Conservation (phyloP, 92 coral and sea anemone genomes). For the Paramuricea clavata region DNA sequence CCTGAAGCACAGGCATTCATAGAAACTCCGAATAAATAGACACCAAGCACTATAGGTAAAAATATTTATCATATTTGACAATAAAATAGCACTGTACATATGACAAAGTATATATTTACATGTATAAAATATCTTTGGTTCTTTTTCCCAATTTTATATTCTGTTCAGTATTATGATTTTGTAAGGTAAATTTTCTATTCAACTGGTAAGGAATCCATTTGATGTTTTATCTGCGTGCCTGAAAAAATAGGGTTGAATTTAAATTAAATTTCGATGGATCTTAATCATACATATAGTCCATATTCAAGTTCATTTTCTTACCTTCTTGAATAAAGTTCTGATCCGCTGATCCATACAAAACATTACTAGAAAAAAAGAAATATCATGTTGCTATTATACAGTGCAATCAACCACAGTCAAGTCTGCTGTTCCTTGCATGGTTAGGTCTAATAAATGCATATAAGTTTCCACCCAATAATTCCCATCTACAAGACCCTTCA, state of each 20-base stretch:
- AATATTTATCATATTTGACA: background rate
- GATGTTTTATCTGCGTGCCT: background rate
- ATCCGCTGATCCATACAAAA: background rate
- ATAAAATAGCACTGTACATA: background rate
- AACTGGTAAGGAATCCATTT: background rate
- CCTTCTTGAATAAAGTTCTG: background rate
- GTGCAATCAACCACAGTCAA: too few species aligned
- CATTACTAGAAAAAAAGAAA: background rate
- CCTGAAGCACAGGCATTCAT: conserved; percentile 84
- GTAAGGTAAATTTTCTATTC: background rate
- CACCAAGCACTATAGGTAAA: background rate
- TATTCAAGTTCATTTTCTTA: background rate
- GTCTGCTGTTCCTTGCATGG: too few species aligned
- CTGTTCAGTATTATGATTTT: background rate
- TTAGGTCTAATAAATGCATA: too few species aligned
- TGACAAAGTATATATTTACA: background rate
- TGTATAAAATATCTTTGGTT: background rate
- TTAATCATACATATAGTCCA: background rate
- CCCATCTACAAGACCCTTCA: too few species aligned
- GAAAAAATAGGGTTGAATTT: too few species aligned
- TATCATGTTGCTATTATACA: too few species aligned
- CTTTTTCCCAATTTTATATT: background rate
- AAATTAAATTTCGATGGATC: background rate
- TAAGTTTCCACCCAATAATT: too few species aligned
- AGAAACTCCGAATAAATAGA: conserved; percentile 55